Evolutionary conservation across 2,797 vertebrate species (phyloP).

Genomic region (Sandelia bainsii): DNA sequence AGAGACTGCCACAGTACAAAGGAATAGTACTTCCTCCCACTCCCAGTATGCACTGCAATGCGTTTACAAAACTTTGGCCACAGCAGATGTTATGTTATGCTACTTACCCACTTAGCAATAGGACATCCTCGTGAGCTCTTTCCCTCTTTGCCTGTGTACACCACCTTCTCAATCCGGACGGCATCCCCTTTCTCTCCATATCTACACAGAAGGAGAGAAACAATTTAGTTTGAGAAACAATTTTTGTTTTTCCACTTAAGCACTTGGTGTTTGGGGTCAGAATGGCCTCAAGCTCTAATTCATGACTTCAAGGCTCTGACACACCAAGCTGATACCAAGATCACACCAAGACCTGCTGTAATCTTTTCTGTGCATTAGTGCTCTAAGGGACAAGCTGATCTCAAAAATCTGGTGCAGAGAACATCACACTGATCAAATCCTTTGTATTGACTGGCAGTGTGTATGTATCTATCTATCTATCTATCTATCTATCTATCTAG

Average conservation of each 20-base stretch:
- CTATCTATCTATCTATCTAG: too few relatives aligned
- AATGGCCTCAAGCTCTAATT: not conserved
- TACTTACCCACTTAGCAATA: slow-evolving; percentile 98
- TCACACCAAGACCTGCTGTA: not conserved
- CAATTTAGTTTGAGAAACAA: not conserved
- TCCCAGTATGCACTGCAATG: not conserved
- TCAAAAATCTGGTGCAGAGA: not conserved
- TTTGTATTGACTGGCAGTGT: not conserved
- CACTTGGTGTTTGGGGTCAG: not conserved
- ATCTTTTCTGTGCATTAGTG: not conserved
- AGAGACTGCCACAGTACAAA: not conserved
- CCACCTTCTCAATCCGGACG: slow-evolving; percentile 95
- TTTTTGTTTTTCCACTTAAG: not conserved
- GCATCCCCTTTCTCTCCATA: slow-evolving; percentile 95
- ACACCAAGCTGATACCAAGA: not conserved
- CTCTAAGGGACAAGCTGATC: not conserved
- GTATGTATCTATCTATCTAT: too few relatives aligned
- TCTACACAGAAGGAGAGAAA: slow-evolving; percentile 76
- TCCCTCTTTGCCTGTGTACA: slow-evolving; percentile 95
- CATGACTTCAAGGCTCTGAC: not conserved
- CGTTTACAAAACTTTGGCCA: not conserved
- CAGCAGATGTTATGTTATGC: not conserved
- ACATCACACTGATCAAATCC: not conserved
- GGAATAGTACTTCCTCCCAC: too few relatives aligned
- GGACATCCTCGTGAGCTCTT: slow-evolving; percentile 98